Base-by-base conservation (phyloP, 92 coral and sea anemone genomes). In the Nematostella vectensis region DNA sequence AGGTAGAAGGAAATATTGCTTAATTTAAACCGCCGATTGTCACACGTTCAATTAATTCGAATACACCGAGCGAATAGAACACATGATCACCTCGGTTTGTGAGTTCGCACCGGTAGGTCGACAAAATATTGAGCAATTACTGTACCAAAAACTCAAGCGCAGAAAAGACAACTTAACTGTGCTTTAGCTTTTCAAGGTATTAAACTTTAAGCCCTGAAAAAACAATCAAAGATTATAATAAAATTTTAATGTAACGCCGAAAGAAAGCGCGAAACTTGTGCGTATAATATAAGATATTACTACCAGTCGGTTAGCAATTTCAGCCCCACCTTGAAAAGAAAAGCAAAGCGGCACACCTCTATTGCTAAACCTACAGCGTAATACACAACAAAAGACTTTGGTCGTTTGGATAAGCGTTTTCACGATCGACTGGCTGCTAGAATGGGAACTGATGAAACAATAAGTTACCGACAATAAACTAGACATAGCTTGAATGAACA, bases 141-240 rank as follows among this genome's bases (percentile, higher is more conserved):
- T 16, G 44, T 54, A 59, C 72, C 63, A 37, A 66, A 66, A 31
- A 27, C 55, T 66, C 36, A 22, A 19, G 29, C 18, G 12, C 45
- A 55, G 70, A 21, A 66, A 23, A 53, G 31, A 4, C 23, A 27
- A 52, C 72, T 47, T 18, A 66, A 40, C 45, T 52, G 59, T 52
- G 55, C 49, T 48, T 40, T 8, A 22, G 36, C 47, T 63, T 61
- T 69, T 67, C 47, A 22, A 27, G 63, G 79, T 57, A 54, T 56
- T 23, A 64, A 66, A 60, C 63, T 69, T 33, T 28, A 55, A 24
- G 59, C 29, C 48, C 64, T 63, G 26, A 57, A 68, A 62, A 79
- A 60, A 72, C 67, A 78, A 78, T 72, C 79, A 55, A 83, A 68
- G 65, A 68, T 78, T 59, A 72, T 59, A 59, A 73, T 70, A 58